These are phyloP conservation scores for Prosapia bicincta DNA, from an alignment of 2,888 invertebrate species.

Conservation along the genomic window DNA sequence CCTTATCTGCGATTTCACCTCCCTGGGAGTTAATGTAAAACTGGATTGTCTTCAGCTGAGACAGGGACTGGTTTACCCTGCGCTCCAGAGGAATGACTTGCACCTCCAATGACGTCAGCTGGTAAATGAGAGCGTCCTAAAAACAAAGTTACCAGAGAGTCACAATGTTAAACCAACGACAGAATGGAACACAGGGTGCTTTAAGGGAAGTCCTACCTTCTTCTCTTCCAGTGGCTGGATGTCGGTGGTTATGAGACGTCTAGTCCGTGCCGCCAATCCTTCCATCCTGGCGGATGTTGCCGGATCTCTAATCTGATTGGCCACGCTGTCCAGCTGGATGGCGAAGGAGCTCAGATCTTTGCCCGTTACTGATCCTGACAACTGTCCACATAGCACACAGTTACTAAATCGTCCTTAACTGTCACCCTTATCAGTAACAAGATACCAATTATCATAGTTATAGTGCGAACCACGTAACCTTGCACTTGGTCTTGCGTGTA, in stretches of 20 bases:
- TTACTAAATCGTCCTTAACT: no score
- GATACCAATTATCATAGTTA: no score
- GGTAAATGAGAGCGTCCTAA: conserved; percentile 69
- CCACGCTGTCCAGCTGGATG: conserved; percentile 63
- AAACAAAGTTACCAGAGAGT: conserved; percentile 43
- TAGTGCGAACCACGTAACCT: no score
- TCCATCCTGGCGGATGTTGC: conserved; percentile 69
- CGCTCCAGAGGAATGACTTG: conserved; percentile 67
- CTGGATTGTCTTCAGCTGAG: conserved; percentile 72
- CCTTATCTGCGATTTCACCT: conserved; percentile 51
- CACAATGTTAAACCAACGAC: no score
- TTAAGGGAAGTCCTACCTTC: conserved; percentile 36
- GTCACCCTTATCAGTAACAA: no score
- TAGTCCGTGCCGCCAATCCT: conserved; percentile 61
- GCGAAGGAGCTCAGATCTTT: conserved; percentile 62
- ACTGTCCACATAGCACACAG: no score
- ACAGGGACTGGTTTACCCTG: conserved; percentile 68
- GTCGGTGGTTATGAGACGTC: conserved; percentile 60
- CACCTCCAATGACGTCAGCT: conserved; percentile 70
- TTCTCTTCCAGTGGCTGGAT: conserved; percentile 62
- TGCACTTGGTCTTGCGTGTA: no score
- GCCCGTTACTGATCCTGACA: conserved; percentile 58
- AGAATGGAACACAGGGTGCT: no score
- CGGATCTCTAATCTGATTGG: conserved; percentile 65
- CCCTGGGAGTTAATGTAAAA: conserved; percentile 71